Percentiles rank a stretch among this genome's conserved stretches.
phyloP scores from a whole-genome alignment of 1,140 invertebrate genomes.

The Mya arenaria region DNA sequence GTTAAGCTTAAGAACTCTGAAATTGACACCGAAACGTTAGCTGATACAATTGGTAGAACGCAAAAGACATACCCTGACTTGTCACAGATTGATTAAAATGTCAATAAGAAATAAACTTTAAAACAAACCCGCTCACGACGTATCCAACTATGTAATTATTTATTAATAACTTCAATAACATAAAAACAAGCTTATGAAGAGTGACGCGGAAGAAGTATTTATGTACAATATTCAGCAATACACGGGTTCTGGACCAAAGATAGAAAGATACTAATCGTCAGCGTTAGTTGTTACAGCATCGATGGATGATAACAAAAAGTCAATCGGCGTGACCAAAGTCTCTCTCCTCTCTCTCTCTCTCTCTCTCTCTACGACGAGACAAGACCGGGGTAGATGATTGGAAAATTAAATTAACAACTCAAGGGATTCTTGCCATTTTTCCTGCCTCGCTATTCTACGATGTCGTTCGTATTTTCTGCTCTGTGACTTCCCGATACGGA shows the following conservation, averaged over 20 bases:
- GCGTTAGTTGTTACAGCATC: no score
- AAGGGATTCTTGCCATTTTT: conserved; percentile 6
- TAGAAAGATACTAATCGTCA: no score
- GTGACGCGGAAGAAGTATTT: no score
- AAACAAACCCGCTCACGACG: no score
- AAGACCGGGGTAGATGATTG: conserved; percentile 43
- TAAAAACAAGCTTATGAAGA: not conserved
- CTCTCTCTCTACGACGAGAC: not conserved
- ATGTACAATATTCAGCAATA: no score
- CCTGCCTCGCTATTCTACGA: not conserved
- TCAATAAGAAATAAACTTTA: not conserved
- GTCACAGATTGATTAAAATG: conserved; percentile 18
- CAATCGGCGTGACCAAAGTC: no score
- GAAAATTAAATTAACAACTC: conserved; percentile 48
- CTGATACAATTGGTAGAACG: not conserved
- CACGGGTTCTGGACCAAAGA: no score
- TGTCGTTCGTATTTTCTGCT: conserved; percentile 36
- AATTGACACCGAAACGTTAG: conserved; percentile 29
- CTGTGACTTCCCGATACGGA: no score
- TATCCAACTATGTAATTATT: conserved; percentile 2
- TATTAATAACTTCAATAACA: not conserved
- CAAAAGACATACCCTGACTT: conserved; percentile 30
- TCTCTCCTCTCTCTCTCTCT: no score
- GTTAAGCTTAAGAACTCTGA: conserved; percentile 17
- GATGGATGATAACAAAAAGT: no score